A percentile compares a stretch with the other conserved stretches of the same genome.
These are phyloP conservation scores for Chalcis sispes DNA, from an alignment of 2,888 invertebrate genomes.

Conservation along the genomic window DNA sequence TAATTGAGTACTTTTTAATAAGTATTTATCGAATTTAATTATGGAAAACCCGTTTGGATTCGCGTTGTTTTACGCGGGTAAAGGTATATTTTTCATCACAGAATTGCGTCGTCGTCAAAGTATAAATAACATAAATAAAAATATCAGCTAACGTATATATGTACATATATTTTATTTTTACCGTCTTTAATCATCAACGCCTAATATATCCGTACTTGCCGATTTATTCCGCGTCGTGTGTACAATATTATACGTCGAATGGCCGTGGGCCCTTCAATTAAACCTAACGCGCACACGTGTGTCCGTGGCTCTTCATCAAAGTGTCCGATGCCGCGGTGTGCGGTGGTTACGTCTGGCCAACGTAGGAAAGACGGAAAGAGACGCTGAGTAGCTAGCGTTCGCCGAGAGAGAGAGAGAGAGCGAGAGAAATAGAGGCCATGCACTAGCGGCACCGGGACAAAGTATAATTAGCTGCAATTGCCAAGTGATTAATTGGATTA, in stretches of 20 bases:
- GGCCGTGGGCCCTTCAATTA: constrained; percentile 18
- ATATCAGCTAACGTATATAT: neutral
- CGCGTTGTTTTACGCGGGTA: no score
- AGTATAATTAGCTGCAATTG: constrained; percentile 34
- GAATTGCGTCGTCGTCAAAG: no score
- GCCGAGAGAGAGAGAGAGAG: constrained; percentile 1
- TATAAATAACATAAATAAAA: neutral
- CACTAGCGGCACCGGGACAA: neutral
- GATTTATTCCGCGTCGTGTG: constrained; percentile 13
- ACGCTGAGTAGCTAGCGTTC: constrained; percentile 2
- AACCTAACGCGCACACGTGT: neutral
- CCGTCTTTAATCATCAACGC: constrained; percentile 11
- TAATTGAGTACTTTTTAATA: no score
- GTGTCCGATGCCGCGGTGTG: neutral
- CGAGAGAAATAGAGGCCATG: neutral
- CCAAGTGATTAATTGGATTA: constrained; percentile 30
- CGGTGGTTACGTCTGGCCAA: neutral
- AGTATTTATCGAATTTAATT: no score
- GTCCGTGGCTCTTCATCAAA: constrained; percentile 34
- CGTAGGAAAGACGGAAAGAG: constrained; percentile 7
- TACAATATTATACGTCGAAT: constrained; percentile 6
- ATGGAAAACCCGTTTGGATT: no score
- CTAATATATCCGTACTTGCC: constrained; percentile 14
- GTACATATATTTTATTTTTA: no score
- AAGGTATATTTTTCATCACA: no score